phyloP scores from a whole-genome alignment of 2,888 invertebrate genomes.

The Yponomeuta sedellus region DNA sequence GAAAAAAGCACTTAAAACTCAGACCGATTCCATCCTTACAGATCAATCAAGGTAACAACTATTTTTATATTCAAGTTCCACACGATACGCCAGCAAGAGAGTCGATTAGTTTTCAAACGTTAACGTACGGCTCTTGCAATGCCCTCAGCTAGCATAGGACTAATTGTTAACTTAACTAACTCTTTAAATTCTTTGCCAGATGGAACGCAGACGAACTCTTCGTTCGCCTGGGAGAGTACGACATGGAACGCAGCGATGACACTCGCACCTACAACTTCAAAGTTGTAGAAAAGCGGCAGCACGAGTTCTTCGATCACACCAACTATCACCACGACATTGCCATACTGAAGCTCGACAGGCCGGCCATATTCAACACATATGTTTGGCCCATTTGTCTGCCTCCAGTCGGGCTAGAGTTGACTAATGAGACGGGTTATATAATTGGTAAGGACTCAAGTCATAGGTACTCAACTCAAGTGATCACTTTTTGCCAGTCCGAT shows the following conservation, averaged over 20 bases:
- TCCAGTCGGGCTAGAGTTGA: slow-evolving; percentile 76
- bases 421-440: slow-evolving; percentile 79
- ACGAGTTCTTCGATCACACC: slow-evolving; percentile 80
- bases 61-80: too few species aligned
- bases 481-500: too few species aligned
- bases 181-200: slow-evolving; percentile 41
- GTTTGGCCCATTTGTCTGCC: slow-evolving; percentile 92
- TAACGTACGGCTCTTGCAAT: background rate
- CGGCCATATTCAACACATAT: slow-evolving; percentile 83
- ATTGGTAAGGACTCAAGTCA: slow-evolving; percentile 66
- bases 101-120: background rate
- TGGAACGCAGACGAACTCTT: slow-evolving; percentile 77
- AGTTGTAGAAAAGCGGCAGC: slow-evolving; percentile 80
- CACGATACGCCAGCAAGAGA: background rate
- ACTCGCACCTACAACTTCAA: slow-evolving; percentile 82
- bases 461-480: too few species aligned
- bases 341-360: slow-evolving; percentile 79
- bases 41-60: too few species aligned
- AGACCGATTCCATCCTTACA: too few species aligned
- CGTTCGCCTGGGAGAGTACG: slow-evolving; percentile 89
- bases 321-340: slow-evolving; percentile 88
- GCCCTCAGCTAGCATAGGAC: slow-evolving; percentile 15
- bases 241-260: slow-evolving; percentile 81
- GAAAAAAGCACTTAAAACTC: too few species aligned
- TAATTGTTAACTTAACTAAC: too few species aligned